A percentile compares a stretch with the other conserved stretches of the same genome.
Evolutionary conservation across 2,888 invertebrate species (phyloP).

Genomic region (Oscheius sp.): DNA sequence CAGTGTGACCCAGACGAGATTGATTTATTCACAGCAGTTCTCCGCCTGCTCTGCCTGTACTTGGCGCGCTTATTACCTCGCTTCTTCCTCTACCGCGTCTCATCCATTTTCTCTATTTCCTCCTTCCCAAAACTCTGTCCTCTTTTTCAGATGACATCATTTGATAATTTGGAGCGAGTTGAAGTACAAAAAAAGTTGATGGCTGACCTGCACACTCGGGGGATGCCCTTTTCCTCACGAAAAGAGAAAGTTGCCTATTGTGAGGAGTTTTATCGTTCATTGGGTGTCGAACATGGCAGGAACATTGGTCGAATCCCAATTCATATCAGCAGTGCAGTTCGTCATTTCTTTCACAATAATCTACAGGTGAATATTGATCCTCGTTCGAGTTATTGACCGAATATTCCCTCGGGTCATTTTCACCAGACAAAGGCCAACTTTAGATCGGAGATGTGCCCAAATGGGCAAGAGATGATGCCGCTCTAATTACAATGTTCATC

Average conservation of each 20-base stretch:
- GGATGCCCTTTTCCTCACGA: background rate
- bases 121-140: background rate
- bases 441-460: slow-evolving; percentile 26
- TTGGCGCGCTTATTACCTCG: too few species aligned
- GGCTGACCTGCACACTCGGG: slow-evolving; percentile 11
- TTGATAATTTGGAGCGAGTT: slow-evolving; percentile 2
- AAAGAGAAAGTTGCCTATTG: slow-evolving; percentile 9
- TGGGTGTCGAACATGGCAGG: background rate
- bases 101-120: too few species aligned
- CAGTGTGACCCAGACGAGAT: too few species aligned
- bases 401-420: slow-evolving; percentile 11
- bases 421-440: background rate
- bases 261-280: slow-evolving; percentile 1
- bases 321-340: slow-evolving; percentile 4
- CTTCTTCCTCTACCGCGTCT: too few species aligned
- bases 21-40: too few species aligned
- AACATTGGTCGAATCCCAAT: background rate
- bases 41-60: too few species aligned
- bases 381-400: background rate
- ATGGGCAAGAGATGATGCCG: slow-evolving; percentile 7
- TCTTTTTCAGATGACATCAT: background rate
- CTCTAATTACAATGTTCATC: background rate
- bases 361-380: slow-evolving; percentile 2
- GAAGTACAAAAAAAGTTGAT: slow-evolving; percentile 15
- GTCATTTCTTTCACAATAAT: slow-evolving; percentile 21